A percentile compares a stretch with the other conserved stretches of the same genome.
Evolutionary conservation across 2,113 vertebrate genomes (phyloP).

Genomic region (Upupa epops): DNA sequence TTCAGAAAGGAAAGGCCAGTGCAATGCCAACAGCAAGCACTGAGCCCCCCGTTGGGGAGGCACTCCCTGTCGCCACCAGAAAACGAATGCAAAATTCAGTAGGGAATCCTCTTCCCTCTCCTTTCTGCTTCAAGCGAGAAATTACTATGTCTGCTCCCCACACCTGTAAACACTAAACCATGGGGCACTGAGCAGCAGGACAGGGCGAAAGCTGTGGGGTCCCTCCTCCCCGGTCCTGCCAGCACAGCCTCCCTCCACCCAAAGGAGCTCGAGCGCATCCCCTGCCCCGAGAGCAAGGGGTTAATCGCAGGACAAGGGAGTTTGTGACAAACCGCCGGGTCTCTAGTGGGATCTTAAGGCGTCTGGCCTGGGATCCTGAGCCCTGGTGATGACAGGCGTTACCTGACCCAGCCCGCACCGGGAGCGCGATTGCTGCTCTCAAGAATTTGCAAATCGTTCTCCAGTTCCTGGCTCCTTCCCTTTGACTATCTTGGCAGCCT

Average conservation of each 20-base stretch:
- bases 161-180: not conserved
- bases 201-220: not conserved
- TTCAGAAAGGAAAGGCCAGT: accelerated
- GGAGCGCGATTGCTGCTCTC: constrained; percentile 44
- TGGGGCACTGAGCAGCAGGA: not conserved
- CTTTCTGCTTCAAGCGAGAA: not conserved
- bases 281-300: not conserved
- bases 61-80: not conserved
- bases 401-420: constrained; percentile 51
- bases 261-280: accelerated
- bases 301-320: not conserved
- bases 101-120: not conserved
- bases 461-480: constrained; percentile 66
- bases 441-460: constrained; percentile 52
- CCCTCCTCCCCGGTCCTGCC: not conserved
- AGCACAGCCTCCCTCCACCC: accelerated
- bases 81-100: not conserved
- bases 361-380: constrained; percentile 22
- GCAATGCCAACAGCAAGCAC: not conserved
- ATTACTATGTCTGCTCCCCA: not conserved
- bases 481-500: constrained; percentile 66
- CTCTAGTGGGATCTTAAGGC: not conserved
- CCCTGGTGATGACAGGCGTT: constrained; percentile 47
- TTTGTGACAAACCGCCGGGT: not conserved
- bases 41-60: not conserved